phyloP scores from a whole-genome alignment of 2,797 vertebrate genomes.

The Hippopotamyrus pictus region DNA sequence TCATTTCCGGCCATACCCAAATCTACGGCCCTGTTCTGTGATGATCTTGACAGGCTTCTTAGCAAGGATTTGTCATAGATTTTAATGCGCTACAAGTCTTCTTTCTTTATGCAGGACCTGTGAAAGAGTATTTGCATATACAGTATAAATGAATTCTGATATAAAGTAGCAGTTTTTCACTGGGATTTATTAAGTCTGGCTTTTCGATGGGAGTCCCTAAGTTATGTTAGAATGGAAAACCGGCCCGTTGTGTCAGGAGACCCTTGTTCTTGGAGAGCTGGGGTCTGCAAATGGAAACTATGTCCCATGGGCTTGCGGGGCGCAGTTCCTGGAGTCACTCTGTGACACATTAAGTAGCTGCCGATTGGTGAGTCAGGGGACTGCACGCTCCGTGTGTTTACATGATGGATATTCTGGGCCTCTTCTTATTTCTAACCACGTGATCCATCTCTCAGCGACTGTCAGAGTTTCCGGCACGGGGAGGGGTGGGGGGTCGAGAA shows the following conservation, averaged over 20 bases:
- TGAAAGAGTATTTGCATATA: background rate
- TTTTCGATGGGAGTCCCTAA: background rate
- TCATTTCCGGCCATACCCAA: background rate
- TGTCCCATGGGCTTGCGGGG: background rate
- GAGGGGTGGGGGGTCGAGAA: background rate
- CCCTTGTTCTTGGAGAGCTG: background rate
- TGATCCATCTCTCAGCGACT: background rate
- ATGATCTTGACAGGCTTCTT: background rate
- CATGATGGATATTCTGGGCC: background rate
- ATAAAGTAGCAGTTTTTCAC: background rate
- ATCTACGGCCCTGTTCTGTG: background rate
- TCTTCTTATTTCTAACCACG: background rate
- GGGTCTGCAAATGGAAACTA: background rate
- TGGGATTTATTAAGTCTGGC: background rate
- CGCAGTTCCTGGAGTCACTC: background rate
- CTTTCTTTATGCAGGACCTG: background rate
- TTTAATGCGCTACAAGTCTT: background rate
- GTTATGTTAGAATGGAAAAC: background rate
- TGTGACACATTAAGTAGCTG: background rate
- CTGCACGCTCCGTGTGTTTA: background rate
- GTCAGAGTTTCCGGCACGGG: background rate
- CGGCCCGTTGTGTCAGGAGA: background rate
- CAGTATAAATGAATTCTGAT: background rate
- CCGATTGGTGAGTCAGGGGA: background rate
- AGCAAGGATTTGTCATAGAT: background rate